Conservation (phyloP, 2,797 vertebrate genomes). For the Acanthis flammea region DNA sequence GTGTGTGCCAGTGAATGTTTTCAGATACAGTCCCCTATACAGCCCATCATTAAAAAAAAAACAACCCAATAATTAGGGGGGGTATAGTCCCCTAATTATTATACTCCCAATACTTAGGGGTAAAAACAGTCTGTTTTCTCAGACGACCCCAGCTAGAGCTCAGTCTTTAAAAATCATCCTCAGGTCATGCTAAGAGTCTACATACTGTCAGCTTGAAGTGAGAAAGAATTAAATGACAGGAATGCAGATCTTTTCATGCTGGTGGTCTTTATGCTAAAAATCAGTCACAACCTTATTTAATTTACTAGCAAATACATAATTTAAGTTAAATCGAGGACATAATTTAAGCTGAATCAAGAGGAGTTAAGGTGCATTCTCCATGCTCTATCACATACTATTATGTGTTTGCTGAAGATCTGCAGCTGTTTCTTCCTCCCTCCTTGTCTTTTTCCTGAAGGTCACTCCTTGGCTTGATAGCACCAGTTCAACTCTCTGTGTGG, state of each 20-base stretch:
- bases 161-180: neutral
- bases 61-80: neutral
- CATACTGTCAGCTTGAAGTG: neutral
- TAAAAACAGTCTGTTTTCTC: neutral
- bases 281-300: neutral
- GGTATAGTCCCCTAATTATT: too few relatives aligned
- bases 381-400: neutral
- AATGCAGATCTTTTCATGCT: neutral
- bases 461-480: neutral
- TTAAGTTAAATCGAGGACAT: neutral
- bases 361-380: neutral
- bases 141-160: neutral
- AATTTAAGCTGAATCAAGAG: neutral
- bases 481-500: neutral
- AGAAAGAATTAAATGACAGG: neutral
- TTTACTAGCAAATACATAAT: neutral
- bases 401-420: neutral
- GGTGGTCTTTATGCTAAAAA: neutral
- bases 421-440: neutral
- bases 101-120: too few relatives aligned
- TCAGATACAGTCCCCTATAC: neutral
- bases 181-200: neutral
- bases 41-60: neutral
- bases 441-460: neutral
- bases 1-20: neutral